These are phyloP conservation scores for Pandion haliaetus DNA, from an alignment of 2,113 vertebrate species.

Conservation along the genomic window DNA sequence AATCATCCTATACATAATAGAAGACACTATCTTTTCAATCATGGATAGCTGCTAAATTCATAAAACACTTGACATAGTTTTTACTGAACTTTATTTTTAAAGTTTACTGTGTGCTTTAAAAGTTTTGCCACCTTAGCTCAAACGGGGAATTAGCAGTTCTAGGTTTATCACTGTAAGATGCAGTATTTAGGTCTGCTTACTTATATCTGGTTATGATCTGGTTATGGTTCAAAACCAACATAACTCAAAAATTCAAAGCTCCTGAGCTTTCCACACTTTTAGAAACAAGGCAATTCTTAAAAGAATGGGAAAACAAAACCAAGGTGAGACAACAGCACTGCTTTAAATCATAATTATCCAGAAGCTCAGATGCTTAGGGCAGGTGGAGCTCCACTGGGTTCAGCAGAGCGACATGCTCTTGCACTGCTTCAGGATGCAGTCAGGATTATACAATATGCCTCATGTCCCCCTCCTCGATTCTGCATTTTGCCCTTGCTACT, in stretches of 20 bases:
- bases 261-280: neutral
- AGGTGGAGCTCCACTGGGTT: neutral
- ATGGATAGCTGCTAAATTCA: neutral
- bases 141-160: neutral
- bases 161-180: neutral
- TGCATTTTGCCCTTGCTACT: neutral
- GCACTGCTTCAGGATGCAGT: neutral
- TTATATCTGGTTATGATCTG: neutral
- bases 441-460: neutral
- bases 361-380: neutral
- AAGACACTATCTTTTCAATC: neutral
- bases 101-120: neutral
- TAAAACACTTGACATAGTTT: neutral
- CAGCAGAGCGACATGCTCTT: neutral
- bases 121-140: neutral
- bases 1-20: neutral
- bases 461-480: accelerated
- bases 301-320: neutral
- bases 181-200: neutral
- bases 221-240: neutral
- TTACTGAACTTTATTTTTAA: neutral
- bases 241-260: neutral
- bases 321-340: neutral
- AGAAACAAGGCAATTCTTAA: neutral
- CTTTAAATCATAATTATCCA: neutral